Evolutionary conservation across 2,888 invertebrate genomes (phyloP).

Genomic region (Nomada fabriciana): DNA sequence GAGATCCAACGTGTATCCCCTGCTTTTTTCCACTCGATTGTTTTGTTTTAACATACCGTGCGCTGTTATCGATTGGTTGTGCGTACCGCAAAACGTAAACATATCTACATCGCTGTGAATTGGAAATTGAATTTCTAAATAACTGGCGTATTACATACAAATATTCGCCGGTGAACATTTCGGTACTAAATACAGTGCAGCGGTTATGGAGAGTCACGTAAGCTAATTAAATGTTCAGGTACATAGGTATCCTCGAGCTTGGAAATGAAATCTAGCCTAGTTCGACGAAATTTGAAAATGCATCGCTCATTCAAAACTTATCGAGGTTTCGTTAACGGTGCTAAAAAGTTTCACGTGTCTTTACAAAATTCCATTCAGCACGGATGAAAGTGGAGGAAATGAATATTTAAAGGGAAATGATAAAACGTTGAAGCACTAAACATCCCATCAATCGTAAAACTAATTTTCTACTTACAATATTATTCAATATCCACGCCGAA

Average conservation of each 20-base stretch:
- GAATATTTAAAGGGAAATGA: no score
- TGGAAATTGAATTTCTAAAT: neutral
- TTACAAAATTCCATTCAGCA: neutral
- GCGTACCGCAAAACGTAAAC: no score
- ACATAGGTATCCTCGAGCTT: neutral
- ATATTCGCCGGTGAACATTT: no score
- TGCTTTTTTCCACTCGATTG: neutral
- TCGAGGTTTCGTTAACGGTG: neutral
- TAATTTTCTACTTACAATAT: no score
- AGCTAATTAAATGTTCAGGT: neutral
- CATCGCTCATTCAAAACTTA: neutral
- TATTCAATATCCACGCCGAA: no score
- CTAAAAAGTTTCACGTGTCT: neutral
- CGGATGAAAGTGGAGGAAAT: no score
- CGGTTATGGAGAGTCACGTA: neutral
- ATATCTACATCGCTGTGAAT: no score
- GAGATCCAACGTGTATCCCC: slow-evolving; percentile 8
- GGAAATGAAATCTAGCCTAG: neutral
- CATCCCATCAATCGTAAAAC: neutral
- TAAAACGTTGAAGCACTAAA: neutral
- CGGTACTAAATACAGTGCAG: no score
- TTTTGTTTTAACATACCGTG: neutral
- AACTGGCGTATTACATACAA: no score
- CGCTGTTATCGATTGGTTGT: no score
- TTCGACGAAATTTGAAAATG: neutral